A percentile compares a stretch with the other conserved stretches of the same genome.
phyloP scores from a whole-genome alignment of 2,888 invertebrate species.

The Euplagia quadripunctaria region DNA sequence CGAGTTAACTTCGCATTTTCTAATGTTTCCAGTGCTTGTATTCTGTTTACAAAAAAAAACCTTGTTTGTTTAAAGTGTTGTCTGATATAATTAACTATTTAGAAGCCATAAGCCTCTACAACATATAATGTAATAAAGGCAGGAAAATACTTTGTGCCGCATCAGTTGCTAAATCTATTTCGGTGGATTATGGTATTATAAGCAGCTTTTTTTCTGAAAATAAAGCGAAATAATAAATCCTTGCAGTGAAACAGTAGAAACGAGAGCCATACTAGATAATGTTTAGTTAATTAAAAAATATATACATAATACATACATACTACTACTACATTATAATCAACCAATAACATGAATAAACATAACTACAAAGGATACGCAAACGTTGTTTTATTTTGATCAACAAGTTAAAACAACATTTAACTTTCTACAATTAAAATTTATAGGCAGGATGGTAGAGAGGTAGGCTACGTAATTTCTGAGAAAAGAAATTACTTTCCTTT shows the following conservation, averaged over 20 bases:
- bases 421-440: not conserved
- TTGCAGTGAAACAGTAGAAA: not conserved
- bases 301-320: too few relatives aligned
- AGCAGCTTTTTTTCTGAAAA: not conserved
- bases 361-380: not conserved
- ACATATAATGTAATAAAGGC: not conserved
- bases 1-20: constrained; percentile 24
- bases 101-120: not conserved
- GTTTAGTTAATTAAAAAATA: not conserved
- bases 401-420: not conserved
- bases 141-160: not conserved
- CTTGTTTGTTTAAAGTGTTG: not conserved
- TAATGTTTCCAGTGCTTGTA: not conserved
- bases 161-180: not conserved
- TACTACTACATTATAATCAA: not conserved
- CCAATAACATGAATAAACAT: not conserved
- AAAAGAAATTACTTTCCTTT: not conserved
- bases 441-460: too few relatives aligned
- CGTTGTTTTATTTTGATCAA: not conserved
- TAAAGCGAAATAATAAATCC: not conserved
- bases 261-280: not conserved
- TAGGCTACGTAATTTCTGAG: not conserved
- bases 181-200: not conserved
- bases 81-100: not conserved
- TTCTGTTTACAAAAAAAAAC: not conserved